Evolutionary conservation across 2,888 invertebrate genomes (phyloP).

Genomic region (Pimpla rufipes): DNA sequence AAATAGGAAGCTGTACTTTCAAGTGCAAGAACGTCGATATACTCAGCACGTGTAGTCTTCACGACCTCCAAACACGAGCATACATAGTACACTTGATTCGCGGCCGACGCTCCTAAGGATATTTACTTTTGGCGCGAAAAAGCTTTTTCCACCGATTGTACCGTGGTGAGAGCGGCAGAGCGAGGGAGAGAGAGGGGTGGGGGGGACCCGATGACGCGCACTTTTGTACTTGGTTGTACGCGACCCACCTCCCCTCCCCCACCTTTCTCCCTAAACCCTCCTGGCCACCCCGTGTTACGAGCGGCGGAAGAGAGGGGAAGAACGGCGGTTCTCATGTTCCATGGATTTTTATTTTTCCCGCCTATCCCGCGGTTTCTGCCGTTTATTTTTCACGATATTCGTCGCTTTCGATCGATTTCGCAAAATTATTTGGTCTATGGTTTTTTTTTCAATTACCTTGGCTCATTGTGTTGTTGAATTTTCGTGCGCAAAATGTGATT

Average conservation of each 20-base stretch:
- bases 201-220: slow-evolving; percentile 75
- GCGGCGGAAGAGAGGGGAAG: slow-evolving; percentile 68
- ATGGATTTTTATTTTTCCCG: slow-evolving; percentile 77
- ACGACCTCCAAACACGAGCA: slow-evolving; percentile 6
- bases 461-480: background rate
- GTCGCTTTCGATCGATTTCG: background rate
- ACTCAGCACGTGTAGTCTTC: slow-evolving; percentile 12
- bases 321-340: slow-evolving; percentile 83
- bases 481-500: background rate
- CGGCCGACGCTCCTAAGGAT: background rate
- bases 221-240: slow-evolving; percentile 82
- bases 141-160: slow-evolving; percentile 79
- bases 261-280: slow-evolving; percentile 81
- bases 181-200: slow-evolving; percentile 63
- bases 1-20: background rate
- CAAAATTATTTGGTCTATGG: background rate
- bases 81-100: background rate
- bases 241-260: slow-evolving; percentile 79
- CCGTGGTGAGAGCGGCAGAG: slow-evolving; percentile 73
- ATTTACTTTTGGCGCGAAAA: slow-evolving; percentile 63
- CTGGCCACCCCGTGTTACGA: slow-evolving; percentile 80
- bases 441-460: background rate
- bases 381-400: background rate
- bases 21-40: slow-evolving; percentile 18
- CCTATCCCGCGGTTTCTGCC: background rate